Conservation (phyloP, 2,113 vertebrate genomes). For the Romanogobio albipinnatus region DNA sequence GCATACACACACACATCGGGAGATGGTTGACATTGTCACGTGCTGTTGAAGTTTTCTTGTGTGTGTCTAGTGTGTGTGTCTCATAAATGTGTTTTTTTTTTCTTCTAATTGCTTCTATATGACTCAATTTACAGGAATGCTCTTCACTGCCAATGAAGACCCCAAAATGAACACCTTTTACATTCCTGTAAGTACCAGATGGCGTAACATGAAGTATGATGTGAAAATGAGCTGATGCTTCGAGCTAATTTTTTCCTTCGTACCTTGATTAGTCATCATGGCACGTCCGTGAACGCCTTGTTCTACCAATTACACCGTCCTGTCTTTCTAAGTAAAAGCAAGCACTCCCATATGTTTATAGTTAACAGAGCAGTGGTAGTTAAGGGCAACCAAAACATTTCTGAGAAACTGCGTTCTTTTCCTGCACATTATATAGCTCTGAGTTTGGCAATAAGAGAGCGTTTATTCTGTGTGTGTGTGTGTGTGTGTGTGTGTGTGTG, state of each 20-base stretch:
- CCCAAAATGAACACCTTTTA: conserved; percentile 99
- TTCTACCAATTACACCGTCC: not conserved
- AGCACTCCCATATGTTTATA: not conserved
- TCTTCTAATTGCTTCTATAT: conserved; percentile 5
- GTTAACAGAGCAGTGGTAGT: not conserved
- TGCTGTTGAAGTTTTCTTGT: no score
- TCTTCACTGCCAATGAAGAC: conserved; percentile 94
- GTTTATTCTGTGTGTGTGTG: not conserved
- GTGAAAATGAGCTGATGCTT: not conserved
- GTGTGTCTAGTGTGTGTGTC: not conserved
- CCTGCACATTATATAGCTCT: not conserved
- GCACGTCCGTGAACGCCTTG: not conserved
- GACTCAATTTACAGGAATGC: conserved; percentile 84
- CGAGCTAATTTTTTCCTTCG: not conserved
- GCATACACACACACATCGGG: not conserved
- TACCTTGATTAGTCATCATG: not conserved
- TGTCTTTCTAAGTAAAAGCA: not conserved
- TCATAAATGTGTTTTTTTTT: not conserved
- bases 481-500: no score
- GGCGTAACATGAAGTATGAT: not conserved
- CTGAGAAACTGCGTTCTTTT: not conserved
- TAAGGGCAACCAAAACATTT: not conserved
- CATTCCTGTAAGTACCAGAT: conserved; percentile 86
- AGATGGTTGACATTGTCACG: conserved; percentile 2
- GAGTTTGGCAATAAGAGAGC: not conserved